phyloP scores from a whole-genome alignment of 2,888 invertebrate genomes.

The Ligdia adustata region DNA sequence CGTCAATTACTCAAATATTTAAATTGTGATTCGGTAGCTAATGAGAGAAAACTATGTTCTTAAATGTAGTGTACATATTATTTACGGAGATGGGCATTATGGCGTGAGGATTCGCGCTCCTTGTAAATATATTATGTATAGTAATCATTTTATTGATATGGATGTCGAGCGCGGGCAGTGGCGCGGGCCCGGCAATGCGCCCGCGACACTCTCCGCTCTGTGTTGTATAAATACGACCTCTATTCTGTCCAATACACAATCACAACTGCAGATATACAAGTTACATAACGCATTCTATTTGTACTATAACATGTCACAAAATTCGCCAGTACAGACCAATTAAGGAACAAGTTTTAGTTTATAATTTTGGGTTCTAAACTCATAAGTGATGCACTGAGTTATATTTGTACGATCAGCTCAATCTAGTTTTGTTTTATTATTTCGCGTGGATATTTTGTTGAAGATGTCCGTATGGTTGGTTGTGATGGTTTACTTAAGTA shows the following conservation, averaged over 20 bases:
- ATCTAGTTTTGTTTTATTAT: conserved; percentile 67
- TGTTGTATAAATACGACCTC: conserved; percentile 64
- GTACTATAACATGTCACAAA: conserved; percentile 76
- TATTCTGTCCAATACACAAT: conserved; percentile 79
- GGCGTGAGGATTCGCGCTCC: conserved; percentile 69
- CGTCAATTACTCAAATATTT: conserved; percentile 83
- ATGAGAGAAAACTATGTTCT: conserved; percentile 83
- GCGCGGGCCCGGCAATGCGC: conserved; percentile 37
- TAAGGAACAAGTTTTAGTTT: conserved; percentile 68
- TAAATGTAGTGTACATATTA: conserved; percentile 82
- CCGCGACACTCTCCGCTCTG: conserved; percentile 34
- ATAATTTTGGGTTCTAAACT: conserved; percentile 72
- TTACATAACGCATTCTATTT: conserved; percentile 72
- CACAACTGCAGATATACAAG: conserved; percentile 72
- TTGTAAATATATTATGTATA: conserved; percentile 82
- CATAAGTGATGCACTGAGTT: conserved; percentile 65
- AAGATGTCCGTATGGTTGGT: conserved; percentile 82
- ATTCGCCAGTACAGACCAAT: conserved; percentile 75
- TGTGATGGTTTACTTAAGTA: conserved; percentile 83
- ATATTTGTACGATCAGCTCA: conserved; percentile 65
- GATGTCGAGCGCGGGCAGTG: conserved; percentile 57
- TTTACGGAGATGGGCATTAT: conserved; percentile 79
- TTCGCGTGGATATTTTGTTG: conserved; percentile 71
- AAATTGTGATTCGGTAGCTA: conserved; percentile 84
- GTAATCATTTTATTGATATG: conserved; percentile 71